phyloP scores from a whole-genome alignment of 2,113 vertebrate genomes.

The Prochilodus magdalenae region DNA sequence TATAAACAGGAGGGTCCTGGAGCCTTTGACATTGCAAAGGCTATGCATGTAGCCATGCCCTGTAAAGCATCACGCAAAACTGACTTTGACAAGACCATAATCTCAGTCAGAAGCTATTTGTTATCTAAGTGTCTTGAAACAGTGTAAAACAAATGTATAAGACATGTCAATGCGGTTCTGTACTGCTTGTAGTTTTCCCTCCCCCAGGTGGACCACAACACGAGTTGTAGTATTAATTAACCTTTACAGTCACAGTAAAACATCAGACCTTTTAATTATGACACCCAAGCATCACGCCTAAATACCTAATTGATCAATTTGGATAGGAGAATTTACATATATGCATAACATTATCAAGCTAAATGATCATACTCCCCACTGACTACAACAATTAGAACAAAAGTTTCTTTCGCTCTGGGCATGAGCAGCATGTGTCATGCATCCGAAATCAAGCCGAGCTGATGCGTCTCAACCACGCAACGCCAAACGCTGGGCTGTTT shows the following conservation, averaged over 20 bases:
- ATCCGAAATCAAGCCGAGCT: constrained; percentile 74
- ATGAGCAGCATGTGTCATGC: constrained; percentile 64
- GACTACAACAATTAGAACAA: constrained; percentile 76
- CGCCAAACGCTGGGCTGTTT: constrained; percentile 74
- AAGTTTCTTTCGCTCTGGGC: constrained; percentile 68
- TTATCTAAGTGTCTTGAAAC: constrained; percentile 54
- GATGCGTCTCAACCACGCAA: constrained; percentile 70
- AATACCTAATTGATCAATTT: constrained; percentile 77
- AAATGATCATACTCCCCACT: constrained; percentile 76
- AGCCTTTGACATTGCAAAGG: constrained; percentile 56
- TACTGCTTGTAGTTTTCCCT: neutral
- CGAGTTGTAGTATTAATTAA: constrained; percentile 71
- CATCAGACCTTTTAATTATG: constrained; percentile 79
- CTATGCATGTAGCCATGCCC: constrained; percentile 63
- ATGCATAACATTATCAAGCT: constrained; percentile 77
- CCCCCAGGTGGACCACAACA: neutral
- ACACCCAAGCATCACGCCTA: constrained; percentile 72
- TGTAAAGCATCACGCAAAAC: constrained; percentile 71
- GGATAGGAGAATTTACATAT: constrained; percentile 81
- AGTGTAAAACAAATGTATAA: constrained; percentile 55
- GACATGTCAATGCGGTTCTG: constrained; percentile 25
- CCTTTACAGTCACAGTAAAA: constrained; percentile 76
- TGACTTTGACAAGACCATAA: constrained; percentile 72
- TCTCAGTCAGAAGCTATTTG: constrained; percentile 71
- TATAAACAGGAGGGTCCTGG: constrained; percentile 67